Evolutionary conservation across 2,797 vertebrate genomes (phyloP), one percentile per base, ranked within the genome.

Genomic region (Ciconia nigra): DNA sequence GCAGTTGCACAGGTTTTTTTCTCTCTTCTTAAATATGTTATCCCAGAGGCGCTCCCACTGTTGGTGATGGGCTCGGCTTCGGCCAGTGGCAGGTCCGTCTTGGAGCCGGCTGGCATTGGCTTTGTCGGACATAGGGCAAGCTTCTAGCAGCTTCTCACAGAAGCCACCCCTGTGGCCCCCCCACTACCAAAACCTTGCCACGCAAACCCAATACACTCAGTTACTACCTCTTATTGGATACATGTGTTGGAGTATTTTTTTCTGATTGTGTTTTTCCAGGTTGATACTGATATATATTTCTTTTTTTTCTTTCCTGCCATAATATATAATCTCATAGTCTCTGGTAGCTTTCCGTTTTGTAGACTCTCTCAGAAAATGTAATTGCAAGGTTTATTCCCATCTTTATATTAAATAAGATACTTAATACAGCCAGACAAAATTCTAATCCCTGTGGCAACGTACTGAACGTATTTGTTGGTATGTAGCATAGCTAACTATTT

Each of bases 331-430:
- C 83, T 87, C 14, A 16, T 51, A 55, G 76, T 78, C 85, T 93
- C 81, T 85, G 67, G 80, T 95, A 84, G 63, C 58, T 89, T 95
- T 83, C 57, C 19, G 4, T 94, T 95, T 85, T 83, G 51, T 71
- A 69, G 82, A n/a, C 65, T 90, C 54, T 96, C 69, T 65, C 55
- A 74, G 95, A 96, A 96, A 97, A 96, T 80, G 83, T 85, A 84
- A 94, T 97, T 95, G 86, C 35, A 29, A 55, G 76, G 73, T 89
- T 96, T 96, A 87, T 94, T 95, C 81, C 80, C 28, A 24, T 96
- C 70, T 72, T 94, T 96, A 35, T 97, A 92, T 90, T 96, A 95
- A 95, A 95, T 90, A 95, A 96, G 70, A 71, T 94, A 73, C 82
- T 96, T 96, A 95, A 96, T 96, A 95, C 62, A 82, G 67, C 65